These are phyloP conservation scores for Scolanthus callimorphus DNA, from an alignment of 92 coral and sea anemone genomes.

Conservation along the genomic window DNA sequence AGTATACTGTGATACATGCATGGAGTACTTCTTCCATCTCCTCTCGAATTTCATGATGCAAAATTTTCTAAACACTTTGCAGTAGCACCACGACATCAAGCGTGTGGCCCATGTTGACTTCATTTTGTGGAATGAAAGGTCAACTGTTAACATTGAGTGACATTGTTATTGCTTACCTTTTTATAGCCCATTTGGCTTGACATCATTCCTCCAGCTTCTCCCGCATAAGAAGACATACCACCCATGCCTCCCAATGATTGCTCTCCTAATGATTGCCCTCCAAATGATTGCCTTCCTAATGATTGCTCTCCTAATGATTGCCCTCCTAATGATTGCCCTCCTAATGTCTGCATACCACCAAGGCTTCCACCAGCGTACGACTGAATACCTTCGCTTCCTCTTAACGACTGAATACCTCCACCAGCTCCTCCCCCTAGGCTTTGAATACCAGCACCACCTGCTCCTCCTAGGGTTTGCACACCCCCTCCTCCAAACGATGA, in stretches of 20 bases:
- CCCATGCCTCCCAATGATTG: slow-evolving; percentile 20
- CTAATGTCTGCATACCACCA: background rate
- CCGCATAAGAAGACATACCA: slow-evolving; percentile 37
- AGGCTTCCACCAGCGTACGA: background rate
- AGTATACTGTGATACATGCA: too few relatives aligned
- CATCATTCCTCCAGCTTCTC: slow-evolving; percentile 11
- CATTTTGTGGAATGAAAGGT: too few relatives aligned
- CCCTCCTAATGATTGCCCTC: background rate
- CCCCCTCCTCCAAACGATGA: slow-evolving; percentile 12
- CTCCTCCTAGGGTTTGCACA: slow-evolving; percentile 43
- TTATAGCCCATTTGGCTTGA: slow-evolving; percentile 14
- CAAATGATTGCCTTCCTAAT: background rate
- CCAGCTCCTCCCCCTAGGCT: background rate
- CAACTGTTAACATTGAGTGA: too few relatives aligned
- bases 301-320: background rate
- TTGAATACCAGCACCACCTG: background rate
- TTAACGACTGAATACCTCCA: background rate
- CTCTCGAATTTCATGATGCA: too few relatives aligned
- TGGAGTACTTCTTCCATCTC: too few relatives aligned
- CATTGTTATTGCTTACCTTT: slow-evolving; percentile 5
- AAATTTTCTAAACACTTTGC: too few relatives aligned
- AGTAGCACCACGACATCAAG: too few relatives aligned
- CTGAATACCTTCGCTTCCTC: background rate
- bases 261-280: slow-evolving; percentile 1
- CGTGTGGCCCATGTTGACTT: too few relatives aligned